Conservation (phyloP, 1,140 invertebrate species). For the Cylas formicarius region DNA sequence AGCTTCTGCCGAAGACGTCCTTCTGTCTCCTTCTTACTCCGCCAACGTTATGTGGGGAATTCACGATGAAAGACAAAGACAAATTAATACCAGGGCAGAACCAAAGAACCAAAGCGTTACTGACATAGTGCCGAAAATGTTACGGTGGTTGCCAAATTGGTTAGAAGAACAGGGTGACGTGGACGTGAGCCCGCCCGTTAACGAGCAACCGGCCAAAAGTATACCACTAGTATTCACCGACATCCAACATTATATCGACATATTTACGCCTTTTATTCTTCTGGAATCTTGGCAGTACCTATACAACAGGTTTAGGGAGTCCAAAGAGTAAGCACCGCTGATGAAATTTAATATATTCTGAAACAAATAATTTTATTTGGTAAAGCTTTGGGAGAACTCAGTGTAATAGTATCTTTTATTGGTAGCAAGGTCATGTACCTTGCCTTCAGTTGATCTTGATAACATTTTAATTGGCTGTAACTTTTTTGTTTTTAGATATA, state of each 20-base stretch:
- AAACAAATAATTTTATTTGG: too few relatives aligned
- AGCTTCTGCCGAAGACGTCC: too few relatives aligned
- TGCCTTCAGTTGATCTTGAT: too few relatives aligned
- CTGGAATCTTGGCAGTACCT: slow-evolving; percentile 23
- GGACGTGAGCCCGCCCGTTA: slow-evolving; percentile 19
- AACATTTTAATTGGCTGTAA: too few relatives aligned
- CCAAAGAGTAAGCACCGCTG: slow-evolving; percentile 12
- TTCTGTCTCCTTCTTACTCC: too few relatives aligned
- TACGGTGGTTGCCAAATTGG: slow-evolving; percentile 22
- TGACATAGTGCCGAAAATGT: slow-evolving; percentile 15
- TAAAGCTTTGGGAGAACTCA: too few relatives aligned
- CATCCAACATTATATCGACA: slow-evolving; percentile 20
- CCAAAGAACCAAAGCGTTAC: slow-evolving; percentile 1
- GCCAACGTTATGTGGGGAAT: too few relatives aligned
- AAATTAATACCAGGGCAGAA: background rate
- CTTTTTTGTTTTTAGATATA: too few relatives aligned
- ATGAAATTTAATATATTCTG: too few relatives aligned
- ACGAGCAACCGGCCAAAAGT: slow-evolving; percentile 8
- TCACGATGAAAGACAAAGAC: too few relatives aligned
- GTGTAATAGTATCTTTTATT: too few relatives aligned
- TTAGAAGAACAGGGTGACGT: slow-evolving; percentile 18
- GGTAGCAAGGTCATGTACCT: too few relatives aligned
- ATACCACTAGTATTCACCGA: slow-evolving; percentile 16
- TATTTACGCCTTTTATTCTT: slow-evolving; percentile 15
- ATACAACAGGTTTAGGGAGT: slow-evolving; percentile 11